phyloP scores from a whole-genome alignment of 2,113 vertebrate genomes.

The Cathartes aura region DNA sequence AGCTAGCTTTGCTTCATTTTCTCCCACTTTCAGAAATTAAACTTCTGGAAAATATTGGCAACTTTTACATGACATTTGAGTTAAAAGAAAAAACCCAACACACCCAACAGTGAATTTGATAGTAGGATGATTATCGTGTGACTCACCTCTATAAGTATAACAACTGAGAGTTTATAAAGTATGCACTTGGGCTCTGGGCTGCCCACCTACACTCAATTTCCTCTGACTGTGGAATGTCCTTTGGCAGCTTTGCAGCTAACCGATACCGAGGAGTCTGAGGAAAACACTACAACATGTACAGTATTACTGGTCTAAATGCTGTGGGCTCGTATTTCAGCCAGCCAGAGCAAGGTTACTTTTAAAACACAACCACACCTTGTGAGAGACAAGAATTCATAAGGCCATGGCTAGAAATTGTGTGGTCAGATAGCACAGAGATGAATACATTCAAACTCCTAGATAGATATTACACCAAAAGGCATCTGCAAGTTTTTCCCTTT shows the following conservation, averaged over 20 bases:
- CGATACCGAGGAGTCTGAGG: background rate
- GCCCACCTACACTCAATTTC: constrained; percentile 57
- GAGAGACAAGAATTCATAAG: background rate
- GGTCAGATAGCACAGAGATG: background rate
- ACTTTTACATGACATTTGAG: background rate
- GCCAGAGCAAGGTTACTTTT: background rate
- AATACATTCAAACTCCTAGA: background rate
- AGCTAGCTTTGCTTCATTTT: background rate
- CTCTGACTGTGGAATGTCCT: constrained; percentile 54
- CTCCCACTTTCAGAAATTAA: background rate
- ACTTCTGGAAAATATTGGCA: background rate
- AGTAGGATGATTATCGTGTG: constrained; percentile 18
- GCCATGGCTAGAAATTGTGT: background rate
- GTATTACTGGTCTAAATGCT: background rate
- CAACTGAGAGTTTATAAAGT: background rate
- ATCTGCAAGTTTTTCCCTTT: background rate
- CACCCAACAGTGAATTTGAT: background rate
- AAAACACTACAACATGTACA: constrained; percentile 14
- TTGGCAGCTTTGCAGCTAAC: constrained; percentile 43
- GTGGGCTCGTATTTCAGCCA: constrained; percentile 9
- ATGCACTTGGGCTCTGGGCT: background rate
- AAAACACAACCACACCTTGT: constrained; percentile 15
- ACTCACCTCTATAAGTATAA: background rate
- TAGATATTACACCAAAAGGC: background rate
- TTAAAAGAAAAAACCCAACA: background rate